phyloP scores from a whole-genome alignment of 1,140 invertebrate species.

The Papilio aristodemus region DNA sequence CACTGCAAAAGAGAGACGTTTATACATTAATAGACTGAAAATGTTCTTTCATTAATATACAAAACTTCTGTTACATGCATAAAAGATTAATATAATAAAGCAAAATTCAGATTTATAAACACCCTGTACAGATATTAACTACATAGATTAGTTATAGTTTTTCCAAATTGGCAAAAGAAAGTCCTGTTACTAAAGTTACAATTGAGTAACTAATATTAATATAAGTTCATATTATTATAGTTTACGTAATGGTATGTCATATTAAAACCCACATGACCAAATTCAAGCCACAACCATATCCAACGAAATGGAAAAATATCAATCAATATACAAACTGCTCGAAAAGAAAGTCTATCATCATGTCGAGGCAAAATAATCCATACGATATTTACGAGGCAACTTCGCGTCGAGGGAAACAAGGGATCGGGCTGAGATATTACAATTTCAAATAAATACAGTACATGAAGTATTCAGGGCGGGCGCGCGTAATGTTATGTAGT shows the following conservation, averaged over 20 bases:
- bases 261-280: not conserved
- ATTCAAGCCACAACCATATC: slow-evolving; percentile 23
- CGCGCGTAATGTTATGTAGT: slow-evolving; percentile 74
- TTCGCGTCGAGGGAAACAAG: slow-evolving; percentile 67
- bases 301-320: slow-evolving; percentile 19
- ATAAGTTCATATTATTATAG: slow-evolving; percentile 1
- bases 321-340: slow-evolving; percentile 14
- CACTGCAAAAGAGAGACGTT: slow-evolving; percentile 86
- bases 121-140: not conserved
- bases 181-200: not conserved
- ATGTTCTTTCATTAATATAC: slow-evolving; percentile 36
- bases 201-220: not conserved
- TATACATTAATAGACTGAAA: slow-evolving; percentile 38
- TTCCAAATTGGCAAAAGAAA: not conserved
- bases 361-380: slow-evolving; percentile 41
- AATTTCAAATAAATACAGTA: slow-evolving; percentile 77
- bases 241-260: slow-evolving; percentile 1
- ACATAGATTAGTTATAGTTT: not conserved
- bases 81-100: slow-evolving; percentile 28
- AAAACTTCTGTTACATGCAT: slow-evolving; percentile 34
- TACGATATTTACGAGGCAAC: slow-evolving; percentile 68
- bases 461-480: slow-evolving; percentile 75
- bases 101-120: slow-evolving; percentile 2
- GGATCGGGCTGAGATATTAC: slow-evolving; percentile 75
- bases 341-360: slow-evolving; percentile 59